phyloP scores from a whole-genome alignment of 2,888 invertebrate genomes.

The Chironomus riparius region DNA sequence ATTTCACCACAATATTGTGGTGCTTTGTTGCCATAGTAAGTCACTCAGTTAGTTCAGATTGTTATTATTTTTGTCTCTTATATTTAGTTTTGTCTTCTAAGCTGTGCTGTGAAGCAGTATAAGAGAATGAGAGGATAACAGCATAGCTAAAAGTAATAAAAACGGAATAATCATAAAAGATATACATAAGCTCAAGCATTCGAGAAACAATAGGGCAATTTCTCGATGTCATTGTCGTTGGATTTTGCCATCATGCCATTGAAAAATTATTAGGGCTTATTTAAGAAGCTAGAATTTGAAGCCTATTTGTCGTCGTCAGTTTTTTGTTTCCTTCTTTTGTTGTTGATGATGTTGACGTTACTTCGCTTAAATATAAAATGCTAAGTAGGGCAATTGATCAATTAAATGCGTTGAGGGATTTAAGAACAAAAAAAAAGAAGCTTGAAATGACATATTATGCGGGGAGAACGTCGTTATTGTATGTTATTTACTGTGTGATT shows the following conservation, averaged over 20 bases:
- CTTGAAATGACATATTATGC: not conserved
- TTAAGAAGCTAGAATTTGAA: not conserved
- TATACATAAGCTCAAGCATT: conserved; percentile 14
- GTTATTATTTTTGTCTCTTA: not conserved
- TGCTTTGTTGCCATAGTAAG: not conserved
- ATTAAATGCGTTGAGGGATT: conserved; percentile 8
- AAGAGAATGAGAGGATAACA: conserved; percentile 8
- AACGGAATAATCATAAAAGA: conserved; percentile 27
- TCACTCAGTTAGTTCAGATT: not conserved
- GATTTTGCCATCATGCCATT: not conserved
- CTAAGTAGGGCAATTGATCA: conserved; percentile 17
- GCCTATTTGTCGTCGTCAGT: not conserved
- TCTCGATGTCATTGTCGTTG: not conserved
- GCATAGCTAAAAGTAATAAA: conserved; percentile 18
- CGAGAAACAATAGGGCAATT: conserved; percentile 14
- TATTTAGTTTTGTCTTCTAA: not conserved
- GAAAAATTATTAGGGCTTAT: conserved; percentile 6
- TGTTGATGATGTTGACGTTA: conserved; percentile 16
- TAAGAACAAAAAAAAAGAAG: not conserved
- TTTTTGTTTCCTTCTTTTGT: not conserved
- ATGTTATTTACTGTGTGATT: not conserved
- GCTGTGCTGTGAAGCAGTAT: not conserved
- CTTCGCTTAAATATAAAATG: not conserved
- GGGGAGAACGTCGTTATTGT: not conserved
- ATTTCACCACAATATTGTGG: not conserved